Evolutionary conservation across 2,113 vertebrate genomes (phyloP).

Genomic region (Atractosteus spatula): DNA sequence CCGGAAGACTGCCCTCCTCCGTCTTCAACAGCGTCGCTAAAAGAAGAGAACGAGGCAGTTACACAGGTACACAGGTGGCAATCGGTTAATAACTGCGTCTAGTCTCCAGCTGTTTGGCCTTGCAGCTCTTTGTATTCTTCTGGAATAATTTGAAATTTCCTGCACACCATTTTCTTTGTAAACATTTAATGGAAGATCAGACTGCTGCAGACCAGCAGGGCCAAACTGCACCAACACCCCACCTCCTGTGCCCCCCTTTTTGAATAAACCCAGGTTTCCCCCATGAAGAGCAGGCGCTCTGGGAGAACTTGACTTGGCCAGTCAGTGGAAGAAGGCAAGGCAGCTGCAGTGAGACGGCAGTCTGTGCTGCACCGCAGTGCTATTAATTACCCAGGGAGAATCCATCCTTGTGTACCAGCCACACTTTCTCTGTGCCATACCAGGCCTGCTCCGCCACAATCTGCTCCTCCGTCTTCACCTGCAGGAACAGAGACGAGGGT

Average conservation of each 20-base stretch:
- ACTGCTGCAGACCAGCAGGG: too few relatives aligned
- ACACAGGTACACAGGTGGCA: not conserved
- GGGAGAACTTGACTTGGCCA: not conserved
- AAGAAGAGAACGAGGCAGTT: too few relatives aligned
- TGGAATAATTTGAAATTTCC: not conserved
- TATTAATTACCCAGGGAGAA: constrained; percentile 84
- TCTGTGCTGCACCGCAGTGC: too few relatives aligned
- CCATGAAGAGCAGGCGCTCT: not conserved
- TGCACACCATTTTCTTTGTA: too few relatives aligned
- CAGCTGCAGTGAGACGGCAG: not conserved
- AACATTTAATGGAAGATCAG: too few relatives aligned
- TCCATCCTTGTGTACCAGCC: constrained; percentile 94
- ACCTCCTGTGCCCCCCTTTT: not conserved
- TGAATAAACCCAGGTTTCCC: too few relatives aligned
- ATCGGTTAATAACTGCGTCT: not conserved
- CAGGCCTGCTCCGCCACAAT: constrained; percentile 88
- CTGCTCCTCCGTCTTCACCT: constrained; percentile 96
- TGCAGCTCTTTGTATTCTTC: not conserved
- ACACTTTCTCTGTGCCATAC: constrained; percentile 93
- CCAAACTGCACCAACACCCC: not conserved
- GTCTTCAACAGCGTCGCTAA: constrained; percentile 83
- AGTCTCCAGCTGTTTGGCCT: not conserved
- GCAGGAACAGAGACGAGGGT: constrained; percentile 7
- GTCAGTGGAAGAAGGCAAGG: not conserved
- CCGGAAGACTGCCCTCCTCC: constrained; percentile 68